These are phyloP conservation scores for Argya squamiceps DNA, from an alignment of 2,797 vertebrate genomes.

Conservation along the genomic window DNA sequence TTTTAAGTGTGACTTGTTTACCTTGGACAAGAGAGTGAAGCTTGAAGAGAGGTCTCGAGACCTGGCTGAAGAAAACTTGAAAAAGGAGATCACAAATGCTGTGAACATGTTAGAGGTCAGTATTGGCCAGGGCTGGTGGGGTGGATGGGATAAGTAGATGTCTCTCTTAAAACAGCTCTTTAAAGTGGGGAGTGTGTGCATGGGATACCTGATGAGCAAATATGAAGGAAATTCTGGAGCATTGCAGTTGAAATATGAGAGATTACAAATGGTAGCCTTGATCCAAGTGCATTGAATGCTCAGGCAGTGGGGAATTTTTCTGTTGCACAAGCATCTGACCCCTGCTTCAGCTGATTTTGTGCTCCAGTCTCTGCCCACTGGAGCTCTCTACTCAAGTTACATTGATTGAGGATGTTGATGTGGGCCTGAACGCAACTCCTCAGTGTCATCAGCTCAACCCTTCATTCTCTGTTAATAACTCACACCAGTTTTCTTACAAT, in stretches of 20 bases:
- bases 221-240: background rate
- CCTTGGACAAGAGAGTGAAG: slow-evolving; percentile 91
- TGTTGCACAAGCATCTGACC: background rate
- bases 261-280: background rate
- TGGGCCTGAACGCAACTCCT: background rate
- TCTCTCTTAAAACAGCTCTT: background rate
- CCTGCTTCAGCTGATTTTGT: background rate
- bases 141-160: rapidly evolving
- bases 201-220: background rate
- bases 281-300: background rate
- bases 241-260: background rate
- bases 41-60: slow-evolving; percentile 94
- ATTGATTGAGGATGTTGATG: background rate
- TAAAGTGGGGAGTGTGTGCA: background rate
- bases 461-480: background rate
- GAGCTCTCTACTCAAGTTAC: background rate
- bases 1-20: slow-evolving; percentile 98
- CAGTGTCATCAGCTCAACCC: background rate
- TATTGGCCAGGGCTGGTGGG: background rate
- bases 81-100: slow-evolving; percentile 89
- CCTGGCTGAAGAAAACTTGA: slow-evolving; percentile 93
- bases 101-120: slow-evolving; percentile 89
- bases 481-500: background rate
- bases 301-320: background rate
- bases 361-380: background rate